Evolutionary conservation across 2,888 invertebrate genomes (phyloP).

Genomic region (Pseudococcus jackbeardsleyi): DNA sequence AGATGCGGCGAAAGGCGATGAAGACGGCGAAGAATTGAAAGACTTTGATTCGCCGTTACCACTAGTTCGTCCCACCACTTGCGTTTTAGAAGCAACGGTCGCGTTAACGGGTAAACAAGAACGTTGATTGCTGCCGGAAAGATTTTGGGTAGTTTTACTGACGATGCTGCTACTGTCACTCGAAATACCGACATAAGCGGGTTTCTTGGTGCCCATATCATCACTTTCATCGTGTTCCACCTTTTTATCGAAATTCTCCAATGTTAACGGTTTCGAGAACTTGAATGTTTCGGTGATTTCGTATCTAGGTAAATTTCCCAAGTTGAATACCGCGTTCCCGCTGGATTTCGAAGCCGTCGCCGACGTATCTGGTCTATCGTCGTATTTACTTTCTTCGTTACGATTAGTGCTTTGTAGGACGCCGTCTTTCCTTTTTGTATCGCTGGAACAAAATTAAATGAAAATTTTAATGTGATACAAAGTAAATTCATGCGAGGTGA

Average conservation of each 20-base stretch:
- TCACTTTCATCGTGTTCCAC: neutral
- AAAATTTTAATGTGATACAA: neutral
- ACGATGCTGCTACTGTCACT: neutral
- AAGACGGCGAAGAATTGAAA: neutral
- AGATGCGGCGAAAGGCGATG: neutral
- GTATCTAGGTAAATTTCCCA: conserved; percentile 58
- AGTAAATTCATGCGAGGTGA: neutral
- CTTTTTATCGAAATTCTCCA: conserved; percentile 53
- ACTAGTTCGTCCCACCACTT: neutral
- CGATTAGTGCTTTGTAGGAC: neutral
- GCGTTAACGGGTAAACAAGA: neutral
- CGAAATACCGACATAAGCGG: neutral
- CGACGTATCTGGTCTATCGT: conserved; percentile 20
- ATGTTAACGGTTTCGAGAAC: conserved; percentile 56
- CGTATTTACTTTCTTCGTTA: conserved; percentile 38
- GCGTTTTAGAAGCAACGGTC: neutral
- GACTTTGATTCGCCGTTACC: neutral
- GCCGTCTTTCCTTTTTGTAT: neutral
- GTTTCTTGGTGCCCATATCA: neutral
- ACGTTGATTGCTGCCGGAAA: neutral
- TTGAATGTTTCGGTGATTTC: conserved; percentile 54
- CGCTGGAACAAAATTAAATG: neutral
- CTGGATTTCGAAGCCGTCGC: neutral
- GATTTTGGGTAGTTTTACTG: neutral
- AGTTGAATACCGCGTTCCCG: conserved; percentile 31